Conservation (phyloP, 2,113 vertebrate genomes). For the Baryphthengus martii region DNA sequence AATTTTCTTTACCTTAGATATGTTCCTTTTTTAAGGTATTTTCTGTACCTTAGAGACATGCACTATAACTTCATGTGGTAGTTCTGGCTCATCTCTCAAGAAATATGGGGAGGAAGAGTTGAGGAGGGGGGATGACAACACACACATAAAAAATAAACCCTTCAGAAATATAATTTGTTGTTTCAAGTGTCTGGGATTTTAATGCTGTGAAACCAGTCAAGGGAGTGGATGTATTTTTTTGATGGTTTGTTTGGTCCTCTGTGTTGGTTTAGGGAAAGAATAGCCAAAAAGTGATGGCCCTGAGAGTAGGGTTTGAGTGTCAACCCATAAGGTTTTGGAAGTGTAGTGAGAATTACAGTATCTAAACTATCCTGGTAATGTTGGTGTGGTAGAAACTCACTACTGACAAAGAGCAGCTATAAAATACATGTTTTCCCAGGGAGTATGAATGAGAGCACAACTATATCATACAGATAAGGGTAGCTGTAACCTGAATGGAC, state of each 20-base stretch:
- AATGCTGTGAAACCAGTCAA: neutral
- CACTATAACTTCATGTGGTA: neutral
- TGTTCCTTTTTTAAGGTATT: neutral
- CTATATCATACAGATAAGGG: neutral
- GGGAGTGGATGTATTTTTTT: neutral
- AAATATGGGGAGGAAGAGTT: neutral
- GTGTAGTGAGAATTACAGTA: neutral
- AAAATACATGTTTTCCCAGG: neutral
- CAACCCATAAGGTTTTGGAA: neutral
- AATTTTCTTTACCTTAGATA: neutral
- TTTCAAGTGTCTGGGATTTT: neutral
- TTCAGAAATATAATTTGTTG: neutral
- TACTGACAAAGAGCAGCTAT: neutral
- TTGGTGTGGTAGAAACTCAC: neutral
- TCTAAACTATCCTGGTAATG: neutral
- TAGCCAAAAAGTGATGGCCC: neutral
- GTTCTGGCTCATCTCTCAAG: neutral
- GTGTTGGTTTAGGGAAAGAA: neutral
- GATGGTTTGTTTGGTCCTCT: neutral
- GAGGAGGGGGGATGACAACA: too few species aligned
- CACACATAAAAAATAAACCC: neutral
- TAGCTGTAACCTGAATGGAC: conserved; percentile 19
- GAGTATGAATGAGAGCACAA: neutral
- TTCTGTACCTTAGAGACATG: neutral
- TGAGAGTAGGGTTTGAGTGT: neutral